phyloP scores from a whole-genome alignment of 2,113 vertebrate genomes.

The Parus major region DNA sequence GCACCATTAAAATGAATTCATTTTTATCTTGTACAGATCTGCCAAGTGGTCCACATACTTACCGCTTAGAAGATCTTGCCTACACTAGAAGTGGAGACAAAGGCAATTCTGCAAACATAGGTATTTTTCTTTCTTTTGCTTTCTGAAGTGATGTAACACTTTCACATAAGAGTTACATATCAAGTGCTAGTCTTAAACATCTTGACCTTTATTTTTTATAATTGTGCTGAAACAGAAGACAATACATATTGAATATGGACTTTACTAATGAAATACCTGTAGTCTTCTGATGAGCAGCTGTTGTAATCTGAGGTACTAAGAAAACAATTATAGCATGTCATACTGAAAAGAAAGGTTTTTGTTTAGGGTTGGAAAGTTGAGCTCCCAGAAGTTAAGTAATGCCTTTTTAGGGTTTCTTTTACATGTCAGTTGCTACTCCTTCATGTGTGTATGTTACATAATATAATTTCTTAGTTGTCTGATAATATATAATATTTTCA shows the following conservation, averaged over 20 bases:
- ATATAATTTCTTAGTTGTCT: background rate
- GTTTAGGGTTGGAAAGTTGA: background rate
- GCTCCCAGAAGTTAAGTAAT: background rate
- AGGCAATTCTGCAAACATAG: constrained; percentile 85
- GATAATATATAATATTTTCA: background rate
- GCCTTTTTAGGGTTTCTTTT: background rate
- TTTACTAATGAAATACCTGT: background rate
- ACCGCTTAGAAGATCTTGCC: constrained; percentile 84
- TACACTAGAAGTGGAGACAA: constrained; percentile 87
- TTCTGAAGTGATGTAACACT: background rate
- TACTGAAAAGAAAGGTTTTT: background rate
- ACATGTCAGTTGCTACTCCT: background rate
- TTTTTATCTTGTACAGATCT: constrained; percentile 73
- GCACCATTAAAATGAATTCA: background rate
- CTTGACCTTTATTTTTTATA: background rate
- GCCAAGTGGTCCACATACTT: constrained; percentile 79
- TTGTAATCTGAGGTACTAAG: background rate
- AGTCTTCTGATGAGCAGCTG: background rate
- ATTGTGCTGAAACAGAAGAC: background rate
- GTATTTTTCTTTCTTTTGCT: constrained; percentile 59
- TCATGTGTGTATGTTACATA: background rate
- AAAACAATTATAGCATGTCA: background rate
- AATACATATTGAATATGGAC: accelerated
- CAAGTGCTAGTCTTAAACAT: background rate
- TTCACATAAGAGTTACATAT: background rate